Percentiles rank a stretch among this genome's conserved stretches.
Evolutionary conservation across 2,888 invertebrate species (phyloP).

Genomic region (Dromius quadrimaculatus): DNA sequence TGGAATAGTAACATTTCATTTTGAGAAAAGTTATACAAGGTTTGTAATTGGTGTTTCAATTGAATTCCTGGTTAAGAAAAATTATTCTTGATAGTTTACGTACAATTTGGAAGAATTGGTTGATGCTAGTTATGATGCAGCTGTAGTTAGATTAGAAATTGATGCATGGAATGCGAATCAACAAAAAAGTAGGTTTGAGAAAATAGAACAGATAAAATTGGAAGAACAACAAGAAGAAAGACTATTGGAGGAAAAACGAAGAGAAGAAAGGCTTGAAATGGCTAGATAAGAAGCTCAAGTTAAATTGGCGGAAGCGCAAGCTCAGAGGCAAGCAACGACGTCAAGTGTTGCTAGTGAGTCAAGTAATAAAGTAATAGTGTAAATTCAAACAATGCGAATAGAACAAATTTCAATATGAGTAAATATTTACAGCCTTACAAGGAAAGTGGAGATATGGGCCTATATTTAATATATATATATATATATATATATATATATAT

Average conservation of each 20-base stretch:
- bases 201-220: neutral
- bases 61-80: neutral
- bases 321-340: neutral
- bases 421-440: constrained; percentile 14
- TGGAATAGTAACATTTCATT: neutral
- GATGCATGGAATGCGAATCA: too few relatives aligned
- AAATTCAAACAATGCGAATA: neutral
- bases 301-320: neutral
- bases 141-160: neutral
- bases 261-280: neutral
- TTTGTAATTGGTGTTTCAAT: neutral
- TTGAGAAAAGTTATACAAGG: neutral
- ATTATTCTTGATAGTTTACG: neutral
- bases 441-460: constrained; percentile 5
- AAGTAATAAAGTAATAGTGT: neutral
- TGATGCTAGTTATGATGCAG: neutral
- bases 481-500: too few relatives aligned
- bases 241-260: neutral
- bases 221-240: too few relatives aligned
- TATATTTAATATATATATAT: constrained; percentile 22
- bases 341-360: neutral
- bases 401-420: constrained; percentile 1
- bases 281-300: neutral
- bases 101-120: neutral
- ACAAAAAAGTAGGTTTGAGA: neutral